Base-by-base conservation (phyloP, 1,140 invertebrate species). In the Dolichoris vasculosae region DNA sequence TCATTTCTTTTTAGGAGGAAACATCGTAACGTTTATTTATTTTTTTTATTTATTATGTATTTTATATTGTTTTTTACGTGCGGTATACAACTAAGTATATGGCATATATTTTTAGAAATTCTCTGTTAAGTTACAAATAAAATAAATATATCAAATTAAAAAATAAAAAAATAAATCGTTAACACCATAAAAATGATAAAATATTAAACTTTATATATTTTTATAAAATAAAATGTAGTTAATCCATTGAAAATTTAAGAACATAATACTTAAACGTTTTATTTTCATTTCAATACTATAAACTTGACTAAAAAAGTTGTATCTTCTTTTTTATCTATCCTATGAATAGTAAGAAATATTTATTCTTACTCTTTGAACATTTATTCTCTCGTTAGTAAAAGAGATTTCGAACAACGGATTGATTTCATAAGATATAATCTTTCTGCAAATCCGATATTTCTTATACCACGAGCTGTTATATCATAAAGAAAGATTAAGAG, bases 271-370 rank as follows among this genome's bases (percentile, higher is more conserved):
- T 67, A 32, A 67, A 32, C 35, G 35, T 32, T 67, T 35, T 59
- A 59, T 59, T 67, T 32, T 67, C 35, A 32, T 15, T 67, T 71
- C 20, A 32, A 73, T 43, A 38, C 23, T 73, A 73, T 43, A 43
- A 73, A 43, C 43, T n/a, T 73, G n/a, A 43, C 23, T n/a, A 26
- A 40, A 43, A 7, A 73, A 73, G 38, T 73, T 43, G 3, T n/a
- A 40, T 26, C 11, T 73, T 38, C n/a, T 0, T 43, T 73, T 40
- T n/a, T 11, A 38, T 73, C n/a, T 26, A 32, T 73, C 4, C 38
- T 38, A 20, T 43, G n/a, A 73, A 67, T 67, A 13, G 2, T 67
- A 67, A 43, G 67, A 73, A 73, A 43, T 73, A 73, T 73, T 73
- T 40, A n/a, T 73, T 73, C 23, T 43, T 73, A 73, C 23, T 73